A percentile compares a stretch with the other conserved stretches of the same genome.
Conservation (phyloP, 92 coral and sea anemone species). For the Zoanthus gigantus region DNA sequence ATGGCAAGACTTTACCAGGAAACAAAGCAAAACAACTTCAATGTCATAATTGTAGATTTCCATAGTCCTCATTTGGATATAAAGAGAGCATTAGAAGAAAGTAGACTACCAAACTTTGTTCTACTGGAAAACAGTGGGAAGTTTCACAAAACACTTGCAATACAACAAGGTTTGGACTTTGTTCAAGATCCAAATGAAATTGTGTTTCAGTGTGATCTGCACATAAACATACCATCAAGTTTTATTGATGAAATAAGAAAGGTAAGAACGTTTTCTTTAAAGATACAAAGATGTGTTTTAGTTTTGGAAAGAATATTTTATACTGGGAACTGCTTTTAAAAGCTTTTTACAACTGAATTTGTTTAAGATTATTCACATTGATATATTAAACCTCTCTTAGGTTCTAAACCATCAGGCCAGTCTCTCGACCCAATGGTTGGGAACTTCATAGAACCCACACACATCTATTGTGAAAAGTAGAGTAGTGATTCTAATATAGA, state of each 20-base stretch:
- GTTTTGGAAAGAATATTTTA: no score
- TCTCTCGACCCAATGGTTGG: no score
- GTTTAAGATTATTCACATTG: no score
- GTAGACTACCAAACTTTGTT: conserved; percentile 79
- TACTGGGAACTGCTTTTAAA: no score
- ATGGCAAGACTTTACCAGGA: conserved; percentile 74
- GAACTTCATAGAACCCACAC: no score
- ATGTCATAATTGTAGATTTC: conserved; percentile 86
- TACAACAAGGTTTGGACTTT: conserved; percentile 75
- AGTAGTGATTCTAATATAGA: no score
- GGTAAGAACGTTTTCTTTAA: conserved; percentile 56
- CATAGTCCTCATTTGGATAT: conserved; percentile 81
- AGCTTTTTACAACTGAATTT: no score
- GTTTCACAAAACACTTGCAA: conserved; percentile 81
- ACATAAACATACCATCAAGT: conserved; percentile 79
- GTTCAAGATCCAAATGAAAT: conserved; percentile 82
- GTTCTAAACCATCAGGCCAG: no score
- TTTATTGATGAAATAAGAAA: conserved; percentile 89
- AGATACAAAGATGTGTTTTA: no score
- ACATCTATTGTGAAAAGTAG: no score
- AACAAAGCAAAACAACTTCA: conserved; percentile 78
- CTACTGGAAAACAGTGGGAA: conserved; percentile 65
- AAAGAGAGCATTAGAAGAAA: conserved; percentile 74
- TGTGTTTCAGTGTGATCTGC: conserved; percentile 86
- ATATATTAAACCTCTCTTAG: no score